Evolutionary conservation across 2,797 vertebrate species (phyloP), one percentile per base, ranked within the genome.

Genomic region (Clarias laeviceps): DNA sequence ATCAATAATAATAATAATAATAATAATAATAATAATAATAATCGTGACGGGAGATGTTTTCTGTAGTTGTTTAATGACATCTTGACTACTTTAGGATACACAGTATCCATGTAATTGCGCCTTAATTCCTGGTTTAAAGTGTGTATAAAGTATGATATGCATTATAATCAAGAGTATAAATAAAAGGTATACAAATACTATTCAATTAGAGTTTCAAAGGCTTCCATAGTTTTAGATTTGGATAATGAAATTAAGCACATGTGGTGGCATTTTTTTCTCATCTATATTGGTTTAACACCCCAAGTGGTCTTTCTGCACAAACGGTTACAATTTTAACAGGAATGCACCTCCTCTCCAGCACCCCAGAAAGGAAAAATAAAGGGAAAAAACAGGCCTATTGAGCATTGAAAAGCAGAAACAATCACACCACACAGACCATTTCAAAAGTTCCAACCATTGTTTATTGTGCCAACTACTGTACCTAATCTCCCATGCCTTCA

Each of bases 61-160:
- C 37, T 68, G 65, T 64, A 17, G 86, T 37, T 83, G 85, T 96
- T 32, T 74, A 82, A 84, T 87, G 85, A 88, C 34, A 82, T 89
- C 73, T 91, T 96, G 96, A 95, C 97, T 97, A 97, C 94, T 96
- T 96, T 96, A 97, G 97, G 98, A 99, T 99, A 99, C 98, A 99
- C 95, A 86, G 98, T 99, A 99, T 99, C 98, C 98, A 98, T 95
- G 96, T 96, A 95, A 96, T 96, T 94, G 95, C 97, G 97, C 95
- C 96, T 96, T 96, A 96, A 96, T 97, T 96, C 95, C 96, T 96
- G 96, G 96, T 94, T 96, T 82, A 94, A 94, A 90, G 92, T 95
- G 92, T 94, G 93, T 96, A 96, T 94, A 94, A 95, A 96, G 90
- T 90, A 93, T 92, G 89, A 89, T 90, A 90, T 90, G 62, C 90